phyloP scores from a whole-genome alignment of 2,888 invertebrate species.

The Nomada ferruginata region DNA sequence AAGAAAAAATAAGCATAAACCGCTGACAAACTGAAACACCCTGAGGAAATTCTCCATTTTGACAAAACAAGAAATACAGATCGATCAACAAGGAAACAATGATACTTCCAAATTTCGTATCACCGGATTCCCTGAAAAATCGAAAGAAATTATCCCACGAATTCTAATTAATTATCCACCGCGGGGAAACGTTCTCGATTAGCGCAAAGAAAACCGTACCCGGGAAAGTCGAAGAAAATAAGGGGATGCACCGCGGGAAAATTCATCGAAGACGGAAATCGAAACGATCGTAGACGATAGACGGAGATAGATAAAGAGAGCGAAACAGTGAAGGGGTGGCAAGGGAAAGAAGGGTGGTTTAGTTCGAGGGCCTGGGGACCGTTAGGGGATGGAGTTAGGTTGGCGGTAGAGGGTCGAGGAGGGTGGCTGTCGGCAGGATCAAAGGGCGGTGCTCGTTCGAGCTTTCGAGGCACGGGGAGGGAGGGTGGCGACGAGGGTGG shows the following conservation, averaged over 20 bases:
- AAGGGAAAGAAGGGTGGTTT: conserved; percentile 54
- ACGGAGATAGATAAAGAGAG: conserved; percentile 39
- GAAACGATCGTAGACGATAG: conserved; percentile 20
- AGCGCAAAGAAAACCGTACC: background rate
- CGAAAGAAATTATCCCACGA: no score
- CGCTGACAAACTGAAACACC: background rate
- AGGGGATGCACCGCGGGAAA: conserved; percentile 12
- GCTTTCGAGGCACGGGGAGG: conserved; percentile 76
- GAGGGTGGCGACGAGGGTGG: conserved; percentile 62
- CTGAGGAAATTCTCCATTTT: background rate
- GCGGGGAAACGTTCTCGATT: background rate
- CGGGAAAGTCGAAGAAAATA: background rate
- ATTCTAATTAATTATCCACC: no score
- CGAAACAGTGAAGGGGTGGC: conserved; percentile 14
- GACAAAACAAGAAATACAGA: no score
- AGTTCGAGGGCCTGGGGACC: conserved; percentile 60
- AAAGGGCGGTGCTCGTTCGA: conserved; percentile 82
- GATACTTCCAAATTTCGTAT: no score
- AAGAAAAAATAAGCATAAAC: no score
- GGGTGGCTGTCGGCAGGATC: conserved; percentile 83
- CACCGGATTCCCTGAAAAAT: no score
- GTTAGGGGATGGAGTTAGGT: conserved; percentile 69
- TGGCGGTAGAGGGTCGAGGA: conserved; percentile 71
- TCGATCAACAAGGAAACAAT: no score
- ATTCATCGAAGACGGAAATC: conserved; percentile 24